Base-by-base conservation (phyloP, 2,113 vertebrate species). In the Anarrhichthys ocellatus region DNA sequence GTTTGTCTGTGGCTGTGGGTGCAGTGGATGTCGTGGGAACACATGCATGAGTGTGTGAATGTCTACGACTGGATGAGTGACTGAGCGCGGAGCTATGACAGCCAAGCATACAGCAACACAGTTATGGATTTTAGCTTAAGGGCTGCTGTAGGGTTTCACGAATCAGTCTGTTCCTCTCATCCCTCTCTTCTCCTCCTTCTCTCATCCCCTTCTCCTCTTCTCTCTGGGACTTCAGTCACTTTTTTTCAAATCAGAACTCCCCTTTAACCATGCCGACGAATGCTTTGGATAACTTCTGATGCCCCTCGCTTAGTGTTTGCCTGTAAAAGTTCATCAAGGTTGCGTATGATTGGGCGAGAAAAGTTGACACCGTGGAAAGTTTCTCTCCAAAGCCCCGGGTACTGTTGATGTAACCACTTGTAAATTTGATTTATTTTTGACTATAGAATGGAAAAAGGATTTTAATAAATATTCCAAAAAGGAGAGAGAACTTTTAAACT, bases 61-160 rank as follows among this genome's bases (percentile, higher is more conserved):
- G 76, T 75, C 68, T 77, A 58, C 32, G 75, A 36, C 73, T 86
- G 77, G 76, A 78, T 83, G 87, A 88, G 77, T 92, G 88, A 92
- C 68, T 90, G 88, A 89, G 86, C 86, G 54, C 72, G 2, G 58
- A 69, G 68, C 58, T 75, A 70, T 91, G 93, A 92, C 93, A 92
- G 90, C 75, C 65, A 24, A 84, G 75, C 79, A 88, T 81, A 87
- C 58, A 78, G 81, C 72, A 78, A 73, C 82, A 86, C 79, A 82
- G 84, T 87, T 91, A 94, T 94, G 88, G 91, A 94, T 92, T 93
- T 92, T 91, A 89, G 93, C 93, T 92, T 22, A 72, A 83, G 92
- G 93, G 90, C 86, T 87, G 92, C 93, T 90, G 87, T 85, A 90
- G 93, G 93, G 83, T 91, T 88, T 88, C 69, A 69, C 56, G 22